A percentile compares a stretch with the other conserved stretches of the same genome.
Conservation (phyloP, 2,797 vertebrate species). For the Cuculus canorus region DNA sequence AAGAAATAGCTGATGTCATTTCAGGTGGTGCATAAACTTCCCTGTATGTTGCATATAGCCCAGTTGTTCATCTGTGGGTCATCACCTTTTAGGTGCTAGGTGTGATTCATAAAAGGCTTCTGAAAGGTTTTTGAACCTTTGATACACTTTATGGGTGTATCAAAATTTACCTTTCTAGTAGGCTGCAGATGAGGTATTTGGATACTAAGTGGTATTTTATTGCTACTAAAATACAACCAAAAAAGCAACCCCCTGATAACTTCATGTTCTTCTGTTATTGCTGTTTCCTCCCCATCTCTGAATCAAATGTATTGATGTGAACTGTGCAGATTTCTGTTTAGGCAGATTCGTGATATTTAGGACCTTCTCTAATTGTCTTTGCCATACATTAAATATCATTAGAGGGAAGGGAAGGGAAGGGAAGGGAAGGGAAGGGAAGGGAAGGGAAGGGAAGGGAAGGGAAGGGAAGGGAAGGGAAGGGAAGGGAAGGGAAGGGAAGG, state of each 20-base stretch:
- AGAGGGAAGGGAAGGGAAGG: too few species aligned
- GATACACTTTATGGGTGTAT: neutral
- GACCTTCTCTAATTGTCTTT: neutral
- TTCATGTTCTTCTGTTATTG: neutral
- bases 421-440: too few species aligned
- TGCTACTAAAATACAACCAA: neutral
- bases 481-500: too few species aligned
- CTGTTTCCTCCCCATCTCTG: neutral
- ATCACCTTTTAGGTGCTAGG: neutral
- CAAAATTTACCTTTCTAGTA: neutral
- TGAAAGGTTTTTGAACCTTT: neutral
- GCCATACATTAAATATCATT: neutral
- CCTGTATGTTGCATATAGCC: neutral
- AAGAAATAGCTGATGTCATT: slow-evolving; percentile 42
- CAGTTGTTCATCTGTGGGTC: slow-evolving; percentile 23
- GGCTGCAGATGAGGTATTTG: neutral
- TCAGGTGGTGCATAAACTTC: neutral
- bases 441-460: too few species aligned
- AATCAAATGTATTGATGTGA: neutral
- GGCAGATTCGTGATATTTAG: neutral
- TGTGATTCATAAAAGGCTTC: slow-evolving; percentile 30
- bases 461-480: too few species aligned
- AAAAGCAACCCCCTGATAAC: neutral
- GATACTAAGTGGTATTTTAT: too few species aligned
- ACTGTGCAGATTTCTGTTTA: neutral